Evolutionary conservation across 2,797 vertebrate genomes (phyloP).

Genomic region (Chelonia mydas): DNA sequence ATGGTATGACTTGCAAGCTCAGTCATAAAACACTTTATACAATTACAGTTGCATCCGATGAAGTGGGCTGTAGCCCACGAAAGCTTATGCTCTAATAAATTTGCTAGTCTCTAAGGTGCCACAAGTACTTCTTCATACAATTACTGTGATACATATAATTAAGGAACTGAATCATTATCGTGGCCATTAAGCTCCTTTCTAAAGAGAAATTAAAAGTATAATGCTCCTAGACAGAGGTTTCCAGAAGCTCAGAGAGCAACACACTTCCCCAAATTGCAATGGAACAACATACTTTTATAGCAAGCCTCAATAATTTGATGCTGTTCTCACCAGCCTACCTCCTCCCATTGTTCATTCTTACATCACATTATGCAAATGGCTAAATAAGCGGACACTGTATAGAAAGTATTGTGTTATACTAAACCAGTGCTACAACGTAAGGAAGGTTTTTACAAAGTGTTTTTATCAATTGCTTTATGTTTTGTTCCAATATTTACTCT

Average conservation of each 20-base stretch:
- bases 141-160: background rate
- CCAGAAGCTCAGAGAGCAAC: background rate
- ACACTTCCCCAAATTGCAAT: background rate
- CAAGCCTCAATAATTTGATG: background rate
- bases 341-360: constrained; percentile 24
- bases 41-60: background rate
- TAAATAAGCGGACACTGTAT: background rate
- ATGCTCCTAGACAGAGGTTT: background rate
- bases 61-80: too few species aligned
- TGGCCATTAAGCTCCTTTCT: background rate
- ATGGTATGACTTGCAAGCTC: background rate
- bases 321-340: background rate
- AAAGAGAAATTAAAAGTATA: background rate
- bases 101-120: too few species aligned
- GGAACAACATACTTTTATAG: background rate
- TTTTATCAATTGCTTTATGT: background rate
- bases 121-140: background rate
- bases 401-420: background rate
- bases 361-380: background rate
- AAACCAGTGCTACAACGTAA: background rate
- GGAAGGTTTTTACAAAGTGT: background rate
- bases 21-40: background rate
- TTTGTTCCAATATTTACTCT: background rate
- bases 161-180: background rate
- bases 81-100: too few species aligned